Conservation (phyloP, 2,888 invertebrate genomes). For the Carterocephalus palaemon region DNA sequence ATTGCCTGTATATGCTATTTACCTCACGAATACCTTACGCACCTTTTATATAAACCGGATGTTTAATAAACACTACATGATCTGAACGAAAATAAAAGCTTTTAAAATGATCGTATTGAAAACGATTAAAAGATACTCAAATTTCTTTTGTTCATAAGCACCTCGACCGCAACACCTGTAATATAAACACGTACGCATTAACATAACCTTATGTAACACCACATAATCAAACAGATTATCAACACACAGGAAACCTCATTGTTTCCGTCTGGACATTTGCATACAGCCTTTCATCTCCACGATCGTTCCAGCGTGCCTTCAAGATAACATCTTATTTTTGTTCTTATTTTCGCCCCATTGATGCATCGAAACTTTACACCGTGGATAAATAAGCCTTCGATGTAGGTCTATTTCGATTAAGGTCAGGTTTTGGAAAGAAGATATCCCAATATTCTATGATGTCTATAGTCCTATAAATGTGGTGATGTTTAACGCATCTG, state of each 20-base stretch:
- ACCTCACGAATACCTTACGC: no score
- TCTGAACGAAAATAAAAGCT: no score
- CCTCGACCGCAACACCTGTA: background rate
- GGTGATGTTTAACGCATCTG: no score
- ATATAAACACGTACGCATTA: conserved; percentile 18
- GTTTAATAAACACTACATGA: no score
- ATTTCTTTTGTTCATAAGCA: no score
- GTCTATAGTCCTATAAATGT: conserved; percentile 6
- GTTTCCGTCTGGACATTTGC: conserved; percentile 66
- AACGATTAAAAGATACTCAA: no score
- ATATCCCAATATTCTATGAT: conserved; percentile 6
- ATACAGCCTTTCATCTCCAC: conserved; percentile 55
- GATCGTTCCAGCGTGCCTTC: conserved; percentile 42
- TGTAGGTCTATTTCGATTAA: conserved; percentile 41
- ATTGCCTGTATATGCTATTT: no score
- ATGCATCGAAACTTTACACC: conserved; percentile 60
- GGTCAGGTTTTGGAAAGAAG: conserved; percentile 3
- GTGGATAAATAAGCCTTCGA: conserved; percentile 46
- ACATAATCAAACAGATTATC: conserved; percentile 55
- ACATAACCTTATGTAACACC: conserved; percentile 12
- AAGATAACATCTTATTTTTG: conserved; percentile 49
- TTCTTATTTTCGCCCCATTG: conserved; percentile 45
- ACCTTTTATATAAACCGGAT: no score
- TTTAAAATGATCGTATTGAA: no score
- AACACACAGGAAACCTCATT: conserved; percentile 60